phyloP scores from a whole-genome alignment of 1,140 invertebrate species.

The Ips nitidus region DNA sequence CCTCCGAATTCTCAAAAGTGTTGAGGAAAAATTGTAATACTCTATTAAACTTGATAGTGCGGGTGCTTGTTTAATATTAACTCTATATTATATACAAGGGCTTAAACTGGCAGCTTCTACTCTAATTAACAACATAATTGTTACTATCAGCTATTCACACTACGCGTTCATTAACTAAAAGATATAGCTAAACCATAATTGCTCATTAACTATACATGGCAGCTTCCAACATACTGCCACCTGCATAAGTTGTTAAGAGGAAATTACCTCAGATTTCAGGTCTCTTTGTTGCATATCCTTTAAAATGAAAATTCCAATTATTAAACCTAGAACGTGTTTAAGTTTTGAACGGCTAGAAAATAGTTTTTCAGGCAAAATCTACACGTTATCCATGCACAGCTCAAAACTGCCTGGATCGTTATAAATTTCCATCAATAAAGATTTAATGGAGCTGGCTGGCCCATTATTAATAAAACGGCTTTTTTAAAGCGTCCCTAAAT shows the following conservation, averaged over 20 bases:
- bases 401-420: background rate
- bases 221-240: too few species aligned
- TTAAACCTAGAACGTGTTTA: background rate
- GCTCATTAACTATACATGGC: background rate
- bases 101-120: background rate
- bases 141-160: constrained; percentile 4
- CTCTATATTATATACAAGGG: background rate
- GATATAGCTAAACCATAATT: constrained; percentile 1
- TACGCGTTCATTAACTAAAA: constrained; percentile 3
- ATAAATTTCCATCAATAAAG: constrained; percentile 1
- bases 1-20: background rate
- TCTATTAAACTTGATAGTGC: background rate
- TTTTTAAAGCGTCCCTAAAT: background rate
- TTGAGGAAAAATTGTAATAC: background rate
- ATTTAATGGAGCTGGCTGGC: constrained; percentile 3
- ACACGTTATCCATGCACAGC: background rate
- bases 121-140: constrained; percentile 1
- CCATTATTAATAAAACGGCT: background rate
- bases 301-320: background rate
- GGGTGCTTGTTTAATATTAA: background rate
- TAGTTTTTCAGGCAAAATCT: background rate
- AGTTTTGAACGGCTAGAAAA: background rate
- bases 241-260: background rate
- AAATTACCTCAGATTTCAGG: background rate
- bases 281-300: background rate